Evolutionary conservation across 2,113 vertebrate genomes (phyloP), one percentile per base, ranked within the genome.

Genomic region (Panthera tigris): DNA sequence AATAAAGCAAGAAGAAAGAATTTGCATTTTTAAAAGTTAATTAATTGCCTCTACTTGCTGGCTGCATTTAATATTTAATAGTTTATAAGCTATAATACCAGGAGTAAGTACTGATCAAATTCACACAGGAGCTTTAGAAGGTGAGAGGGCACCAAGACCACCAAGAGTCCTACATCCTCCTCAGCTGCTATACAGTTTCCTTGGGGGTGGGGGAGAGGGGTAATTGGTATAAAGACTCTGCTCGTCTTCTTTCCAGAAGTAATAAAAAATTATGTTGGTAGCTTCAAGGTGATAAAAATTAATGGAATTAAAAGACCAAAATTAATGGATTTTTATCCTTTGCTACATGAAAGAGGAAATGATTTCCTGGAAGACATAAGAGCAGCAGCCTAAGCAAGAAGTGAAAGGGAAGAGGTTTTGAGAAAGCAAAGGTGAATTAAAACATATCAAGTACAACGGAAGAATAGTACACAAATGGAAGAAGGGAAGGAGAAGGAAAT

Each of bases 191-290:
- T 33, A 11, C 14, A 80, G 18, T 12, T 94, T 71, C 92, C 68
- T 11, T 36, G 36, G 7, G 5, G 7, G 11, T 41, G 16, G 0
- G 7, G 6, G 3, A 33, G 11, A 55, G 10, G 11, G 5, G 12
- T 50, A 50, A 48, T 41, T 81, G 16, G 3, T 48, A 33, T 36
- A 94, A 63, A 65, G 41, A 73, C 27, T 68, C 19, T 81, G 33
- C 50, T 33, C 88, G 23, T 78, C 25, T 85, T 93, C 57, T 78
- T 63, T 76, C 48, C 25, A 71, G 23, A 89, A 83, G 89, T 55
- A 92, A 80, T 83, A 12, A 80, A 80, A 97, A 79, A 66, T 66
- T 89, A 81, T 61, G 39, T 63, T 83, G 39, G 14, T 78, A 66
- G 31, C 33, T 73, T 5, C 68, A 94, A 87, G 18, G 25, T 63